Conservation (phyloP, 2,888 invertebrate species). For the Andrena marginata region DNA sequence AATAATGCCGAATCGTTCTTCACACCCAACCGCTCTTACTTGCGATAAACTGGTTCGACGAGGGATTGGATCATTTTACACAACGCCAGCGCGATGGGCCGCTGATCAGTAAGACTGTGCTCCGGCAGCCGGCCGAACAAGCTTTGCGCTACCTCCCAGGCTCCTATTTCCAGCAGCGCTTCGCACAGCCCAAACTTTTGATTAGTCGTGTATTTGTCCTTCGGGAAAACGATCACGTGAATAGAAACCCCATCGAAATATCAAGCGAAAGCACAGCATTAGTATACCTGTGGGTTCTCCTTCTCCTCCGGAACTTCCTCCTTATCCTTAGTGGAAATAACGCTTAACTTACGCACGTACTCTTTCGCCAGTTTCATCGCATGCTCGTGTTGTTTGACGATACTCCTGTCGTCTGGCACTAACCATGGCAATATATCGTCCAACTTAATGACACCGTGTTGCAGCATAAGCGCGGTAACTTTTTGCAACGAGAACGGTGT, state of each 20-base stretch:
- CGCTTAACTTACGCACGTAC: constrained; percentile 94
- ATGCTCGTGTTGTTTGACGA: constrained; percentile 93
- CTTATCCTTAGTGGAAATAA: constrained; percentile 93
- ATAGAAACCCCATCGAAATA: constrained; percentile 5
- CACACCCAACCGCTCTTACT: constrained; percentile 85
- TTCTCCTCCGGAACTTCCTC: constrained; percentile 90
- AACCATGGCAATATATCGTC: constrained; percentile 97
- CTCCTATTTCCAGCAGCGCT: constrained; percentile 94
- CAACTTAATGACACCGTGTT: constrained; percentile 93
- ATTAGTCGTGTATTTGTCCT: constrained; percentile 88
- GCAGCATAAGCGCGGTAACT: constrained; percentile 95
- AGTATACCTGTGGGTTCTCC: constrained; percentile 88
- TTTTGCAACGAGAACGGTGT: constrained; percentile 95
- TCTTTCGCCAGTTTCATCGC: constrained; percentile 94
- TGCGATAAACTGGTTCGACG: constrained; percentile 94
- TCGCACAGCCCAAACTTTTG: constrained; percentile 98
- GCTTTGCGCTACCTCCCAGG: constrained; percentile 94
- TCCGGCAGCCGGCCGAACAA: constrained; percentile 94
- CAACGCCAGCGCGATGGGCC: constrained; percentile 92
- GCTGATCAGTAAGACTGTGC: constrained; percentile 91
- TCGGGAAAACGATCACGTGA: not conserved
- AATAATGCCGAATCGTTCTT: too few species aligned
- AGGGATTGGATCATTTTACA: constrained; percentile 93
- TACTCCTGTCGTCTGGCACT: constrained; percentile 93
- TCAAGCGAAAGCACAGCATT: not conserved